phyloP scores from a whole-genome alignment of 2,888 invertebrate species.

The Andrena trimmerana region DNA sequence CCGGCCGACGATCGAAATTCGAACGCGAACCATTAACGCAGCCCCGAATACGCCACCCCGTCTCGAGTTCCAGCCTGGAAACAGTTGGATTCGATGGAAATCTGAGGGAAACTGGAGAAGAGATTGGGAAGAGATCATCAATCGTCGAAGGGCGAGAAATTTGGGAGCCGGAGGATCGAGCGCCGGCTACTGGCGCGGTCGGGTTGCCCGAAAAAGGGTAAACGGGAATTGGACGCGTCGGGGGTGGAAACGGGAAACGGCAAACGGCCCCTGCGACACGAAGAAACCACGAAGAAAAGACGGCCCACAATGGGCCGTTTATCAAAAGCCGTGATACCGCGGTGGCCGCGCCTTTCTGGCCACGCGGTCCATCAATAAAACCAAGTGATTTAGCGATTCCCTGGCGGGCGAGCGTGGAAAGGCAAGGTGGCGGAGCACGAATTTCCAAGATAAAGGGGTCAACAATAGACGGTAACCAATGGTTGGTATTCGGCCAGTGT shows the following conservation, averaged over 20 bases:
- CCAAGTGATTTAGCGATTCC: slow-evolving; percentile 82
- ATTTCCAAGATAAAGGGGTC: slow-evolving; percentile 84
- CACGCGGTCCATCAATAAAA: slow-evolving; percentile 83
- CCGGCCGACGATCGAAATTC: slow-evolving; percentile 21
- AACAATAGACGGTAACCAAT: slow-evolving; percentile 83
- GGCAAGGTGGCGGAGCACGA: slow-evolving; percentile 72
- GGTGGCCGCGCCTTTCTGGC: slow-evolving; percentile 65
- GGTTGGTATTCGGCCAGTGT: slow-evolving; percentile 85
- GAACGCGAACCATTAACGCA: slow-evolving; percentile 33
- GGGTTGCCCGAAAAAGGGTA: background rate
- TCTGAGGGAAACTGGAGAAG: background rate
- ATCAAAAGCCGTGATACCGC: slow-evolving; percentile 74
- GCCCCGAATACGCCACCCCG: background rate
- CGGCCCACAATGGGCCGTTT: slow-evolving; percentile 75
- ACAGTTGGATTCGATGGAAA: slow-evolving; percentile 13
- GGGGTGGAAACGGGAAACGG: slow-evolving; percentile 58
- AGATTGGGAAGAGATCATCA: background rate
- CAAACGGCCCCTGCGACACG: slow-evolving; percentile 55
- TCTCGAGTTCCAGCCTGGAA: slow-evolving; percentile 8
- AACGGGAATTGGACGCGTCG: slow-evolving; percentile 17
- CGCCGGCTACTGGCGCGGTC: background rate
- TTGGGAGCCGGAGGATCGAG: background rate
- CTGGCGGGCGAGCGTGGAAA: slow-evolving; percentile 49
- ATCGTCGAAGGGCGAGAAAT: slow-evolving; percentile 19
- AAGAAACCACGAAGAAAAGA: slow-evolving; percentile 69